Base-by-base conservation (phyloP, 2,888 invertebrate species). In the Aphodius sticticus region DNA sequence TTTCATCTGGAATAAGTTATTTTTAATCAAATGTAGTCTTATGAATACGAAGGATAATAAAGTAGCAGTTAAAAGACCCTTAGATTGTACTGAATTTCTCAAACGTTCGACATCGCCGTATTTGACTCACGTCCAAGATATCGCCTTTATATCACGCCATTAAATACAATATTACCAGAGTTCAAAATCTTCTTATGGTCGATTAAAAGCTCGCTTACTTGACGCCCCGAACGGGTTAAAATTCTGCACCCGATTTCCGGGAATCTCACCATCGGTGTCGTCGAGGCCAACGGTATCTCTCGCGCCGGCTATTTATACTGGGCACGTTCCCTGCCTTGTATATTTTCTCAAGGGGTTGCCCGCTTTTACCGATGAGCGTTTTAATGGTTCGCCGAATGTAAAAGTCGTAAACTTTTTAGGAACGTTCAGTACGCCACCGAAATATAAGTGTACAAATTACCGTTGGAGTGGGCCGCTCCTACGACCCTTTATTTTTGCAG, bases 371-470 rank as follows among this genome's bases (percentile, higher is more conserved):
- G 81, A 82, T 80, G 82, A 81, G 79, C 81, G 77, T 82, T 81
- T 82, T 82, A 82, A 82, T 82, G 81, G 82, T 80, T 78, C 76
- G 80, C 76, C 78, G 81, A 81, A 79, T 79, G 79, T 74, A 74
- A 74, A 74, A 74, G 36, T 82, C 82, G 82, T 82, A 82, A 82
- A 82, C 79, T 81, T 72, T 81, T 81, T 80, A 77, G 78, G 79
- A 81, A 79, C 79, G 37, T 78, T 78, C 77, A 70, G 78, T 80
- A 81, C 81, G 79, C 78, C 70, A 69, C 78, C 82, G 80, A 81
- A 80, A 82, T 82, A 79, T 80, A 81, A 81, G 81, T 80, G 80
- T 80, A 80, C 80, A 80, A 77, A 80, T 80, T 80, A 79, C 79
- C 26, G 26, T 3, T 26, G 26, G 26, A 26, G 26, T 26, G 26